Evolutionary conservation across 2,888 invertebrate species (phyloP).

Genomic region (Thalpophila matura): DNA sequence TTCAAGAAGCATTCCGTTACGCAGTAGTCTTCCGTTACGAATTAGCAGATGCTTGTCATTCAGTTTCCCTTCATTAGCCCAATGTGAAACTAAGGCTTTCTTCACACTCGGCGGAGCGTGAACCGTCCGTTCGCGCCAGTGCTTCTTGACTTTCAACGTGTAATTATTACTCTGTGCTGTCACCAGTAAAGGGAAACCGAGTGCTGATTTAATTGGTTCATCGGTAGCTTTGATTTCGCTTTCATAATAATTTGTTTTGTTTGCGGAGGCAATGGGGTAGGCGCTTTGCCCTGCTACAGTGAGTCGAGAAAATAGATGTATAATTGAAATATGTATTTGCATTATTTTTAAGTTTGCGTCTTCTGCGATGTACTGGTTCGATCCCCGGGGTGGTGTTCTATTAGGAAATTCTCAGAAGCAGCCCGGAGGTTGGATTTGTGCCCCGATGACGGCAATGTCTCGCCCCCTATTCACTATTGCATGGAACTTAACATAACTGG

Average conservation of each 20-base stretch:
- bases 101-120: slow-evolving; percentile 48
- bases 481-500: too few species aligned
- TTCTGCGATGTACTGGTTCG: too few species aligned
- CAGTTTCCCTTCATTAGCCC: slow-evolving; percentile 59
- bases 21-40: slow-evolving; percentile 27
- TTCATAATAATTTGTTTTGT: slow-evolving; percentile 8
- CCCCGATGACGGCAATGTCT: too few species aligned
- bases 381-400: too few species aligned
- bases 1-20: slow-evolving; percentile 39
- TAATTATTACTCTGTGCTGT: slow-evolving; percentile 47
- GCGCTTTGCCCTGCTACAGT: neutral
- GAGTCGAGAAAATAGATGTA: neutral
- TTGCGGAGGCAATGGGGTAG: neutral
- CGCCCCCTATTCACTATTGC: too few species aligned
- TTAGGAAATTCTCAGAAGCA: too few species aligned
- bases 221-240: slow-evolving; percentile 8
- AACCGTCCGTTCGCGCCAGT: slow-evolving; percentile 34
- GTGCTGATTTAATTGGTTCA: slow-evolving; percentile 5
- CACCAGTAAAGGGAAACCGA: slow-evolving; percentile 25
- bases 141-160: slow-evolving; percentile 61
- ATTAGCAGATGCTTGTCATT: slow-evolving; percentile 40
- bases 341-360: too few species aligned
- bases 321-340: neutral
- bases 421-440: too few species aligned
- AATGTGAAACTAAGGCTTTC: slow-evolving; percentile 57